Conservation (phyloP, 1,140 invertebrate genomes). For the Saccostrea echinata region DNA sequence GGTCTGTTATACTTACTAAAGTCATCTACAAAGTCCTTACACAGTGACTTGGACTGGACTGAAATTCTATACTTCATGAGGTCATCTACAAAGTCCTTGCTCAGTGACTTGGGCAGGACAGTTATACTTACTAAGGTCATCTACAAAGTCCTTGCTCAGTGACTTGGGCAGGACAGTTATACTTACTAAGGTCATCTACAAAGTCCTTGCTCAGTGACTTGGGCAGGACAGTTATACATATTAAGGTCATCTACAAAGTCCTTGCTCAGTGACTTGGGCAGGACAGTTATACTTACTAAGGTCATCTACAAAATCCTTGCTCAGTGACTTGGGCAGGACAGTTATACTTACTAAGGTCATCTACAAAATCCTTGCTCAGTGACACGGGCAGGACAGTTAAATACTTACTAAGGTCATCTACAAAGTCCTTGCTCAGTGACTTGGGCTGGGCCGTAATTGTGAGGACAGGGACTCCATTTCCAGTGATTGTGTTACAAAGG, state of each 20-base stretch:
- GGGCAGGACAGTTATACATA: neutral
- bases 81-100: slow-evolving; percentile 69
- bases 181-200: no score
- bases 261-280: neutral
- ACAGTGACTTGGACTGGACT: neutral
- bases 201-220: no score
- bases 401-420: slow-evolving; percentile 76
- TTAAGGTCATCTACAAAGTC: neutral
- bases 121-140: slow-evolving; percentile 76
- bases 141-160: no score
- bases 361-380: slow-evolving; percentile 63
- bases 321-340: slow-evolving; percentile 40
- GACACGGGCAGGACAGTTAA: slow-evolving; percentile 78
- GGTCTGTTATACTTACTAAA: no score
- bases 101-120: slow-evolving; percentile 38
- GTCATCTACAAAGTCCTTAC: neutral
- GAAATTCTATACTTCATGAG: slow-evolving; percentile 47
- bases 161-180: no score
- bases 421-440: slow-evolving; percentile 60
- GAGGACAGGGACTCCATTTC: slow-evolving; percentile 90
- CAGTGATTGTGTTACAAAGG: slow-evolving; percentile 89
- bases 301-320: slow-evolving; percentile 68
- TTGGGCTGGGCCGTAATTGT: slow-evolving; percentile 88
- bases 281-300: slow-evolving; percentile 41
- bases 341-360: slow-evolving; percentile 76